Conservation (phyloP, 2,113 vertebrate species). For the Platycercus adscitus region DNA sequence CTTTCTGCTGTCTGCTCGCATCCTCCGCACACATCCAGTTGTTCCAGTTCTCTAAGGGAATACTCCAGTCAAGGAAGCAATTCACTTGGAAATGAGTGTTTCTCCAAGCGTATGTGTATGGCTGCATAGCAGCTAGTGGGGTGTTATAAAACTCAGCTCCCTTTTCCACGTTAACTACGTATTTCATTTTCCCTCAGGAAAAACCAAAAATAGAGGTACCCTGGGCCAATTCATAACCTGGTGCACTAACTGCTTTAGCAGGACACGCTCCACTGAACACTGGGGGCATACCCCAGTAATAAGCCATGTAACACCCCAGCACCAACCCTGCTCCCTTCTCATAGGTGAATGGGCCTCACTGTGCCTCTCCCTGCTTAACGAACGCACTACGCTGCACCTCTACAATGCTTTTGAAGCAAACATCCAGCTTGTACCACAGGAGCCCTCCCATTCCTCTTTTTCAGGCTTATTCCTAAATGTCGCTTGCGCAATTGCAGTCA, state of each 20-base stretch:
- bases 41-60: neutral
- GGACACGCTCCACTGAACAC: neutral
- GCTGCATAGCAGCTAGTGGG: conserved; percentile 70
- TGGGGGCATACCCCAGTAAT: neutral
- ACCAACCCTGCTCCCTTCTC: neutral
- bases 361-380: neutral
- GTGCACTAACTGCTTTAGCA: neutral
- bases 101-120: neutral
- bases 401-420: conserved; percentile 30
- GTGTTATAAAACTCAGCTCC: conserved; percentile 5
- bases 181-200: conserved; percentile 32
- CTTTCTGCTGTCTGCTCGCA: neutral
- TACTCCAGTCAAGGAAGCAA: conserved; percentile 7
- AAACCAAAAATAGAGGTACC: conserved; percentile 51
- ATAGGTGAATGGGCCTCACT: neutral
- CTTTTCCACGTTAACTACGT: neutral
- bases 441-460: conserved; percentile 8
- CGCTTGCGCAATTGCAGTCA: conserved; percentile 39
- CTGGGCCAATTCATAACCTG: conserved; percentile 31
- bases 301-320: neutral
- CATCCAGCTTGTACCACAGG: conserved; percentile 10
- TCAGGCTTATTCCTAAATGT: conserved; percentile 24
- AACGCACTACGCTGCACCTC: neutral
- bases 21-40: neutral
- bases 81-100: neutral